Base-by-base conservation (phyloP, 2,113 vertebrate genomes). In the Phoenicopterus ruber region DNA sequence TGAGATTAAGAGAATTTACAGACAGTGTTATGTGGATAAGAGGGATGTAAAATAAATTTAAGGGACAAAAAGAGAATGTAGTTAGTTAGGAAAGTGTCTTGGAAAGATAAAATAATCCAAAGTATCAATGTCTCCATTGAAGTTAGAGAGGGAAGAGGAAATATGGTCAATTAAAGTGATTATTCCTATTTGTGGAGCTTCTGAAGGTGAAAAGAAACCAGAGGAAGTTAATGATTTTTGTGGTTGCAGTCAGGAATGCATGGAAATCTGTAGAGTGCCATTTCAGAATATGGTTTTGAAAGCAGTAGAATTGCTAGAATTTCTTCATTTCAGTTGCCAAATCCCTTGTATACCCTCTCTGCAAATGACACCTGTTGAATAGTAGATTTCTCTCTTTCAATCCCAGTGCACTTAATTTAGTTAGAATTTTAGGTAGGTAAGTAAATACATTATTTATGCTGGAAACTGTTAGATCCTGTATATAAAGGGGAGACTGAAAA, bases 391-490 rank as follows among this genome's bases (percentile, higher is more conserved):
- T 28, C 7, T 76, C 14, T 84, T 94, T 73, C 46, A 86, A 55
- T 90, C 61, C 80, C 77, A 72, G 15, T 76, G 63, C 78, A 71
- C 65, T 88, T 88, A 82, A 95, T 91, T 94, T 77, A 79, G 40
- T 61, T 84, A 55, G 72, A 84, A 84, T 93, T 81, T 86, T 88
- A 63, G 65, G 49, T 71, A 76, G 66, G 25, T 69, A 82, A 80
- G 63, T 78, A 90, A 93, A 90, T 96, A 62, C 7, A 77, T 96
- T 96, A 49, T 96, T 96, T 92, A 92, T 97, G 84, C 58, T 93
- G 61, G 86, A 87, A 97, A 86, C 65, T 90, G 73, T 74, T 86
- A 97, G 89, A 94, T 96, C 90, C 84, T 96, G 36, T 73, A 1
- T 44, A 70, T 73, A 86, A 96, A 96, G 58, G 69, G 55, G 55